Evolutionary conservation across 2,113 vertebrate species (phyloP).

Genomic region (Verasper variegatus): DNA sequence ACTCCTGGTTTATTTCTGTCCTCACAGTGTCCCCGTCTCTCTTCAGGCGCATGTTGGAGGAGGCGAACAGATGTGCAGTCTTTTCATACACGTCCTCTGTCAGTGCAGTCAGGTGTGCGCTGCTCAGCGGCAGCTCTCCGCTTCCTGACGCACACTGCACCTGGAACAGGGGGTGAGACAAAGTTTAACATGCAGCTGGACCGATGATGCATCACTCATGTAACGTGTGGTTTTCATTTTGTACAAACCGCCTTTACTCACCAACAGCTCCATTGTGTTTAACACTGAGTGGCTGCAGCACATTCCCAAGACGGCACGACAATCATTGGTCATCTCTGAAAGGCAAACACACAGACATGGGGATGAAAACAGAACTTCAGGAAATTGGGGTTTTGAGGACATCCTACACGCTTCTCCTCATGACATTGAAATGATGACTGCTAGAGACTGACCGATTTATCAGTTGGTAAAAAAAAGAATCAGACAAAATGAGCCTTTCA

Average conservation of each 20-base stretch:
- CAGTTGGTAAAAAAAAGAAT: too few relatives aligned
- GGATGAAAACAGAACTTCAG: constrained; percentile 2
- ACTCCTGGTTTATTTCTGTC: constrained; percentile 67
- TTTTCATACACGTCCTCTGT: constrained; percentile 77
- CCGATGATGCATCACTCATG: background rate
- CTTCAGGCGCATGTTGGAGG: constrained; percentile 78
- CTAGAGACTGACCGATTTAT: too few relatives aligned
- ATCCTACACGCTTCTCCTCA: too few relatives aligned
- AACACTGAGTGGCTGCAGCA: constrained; percentile 81
- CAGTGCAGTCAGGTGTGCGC: constrained; percentile 70
- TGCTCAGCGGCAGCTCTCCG: constrained; percentile 66
- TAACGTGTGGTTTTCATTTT: background rate
- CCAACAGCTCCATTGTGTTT: constrained; percentile 66
- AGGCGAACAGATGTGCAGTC: constrained; percentile 81
- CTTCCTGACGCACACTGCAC: constrained; percentile 73
- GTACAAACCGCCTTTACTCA: constrained; percentile 40
- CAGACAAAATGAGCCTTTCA: too few relatives aligned
- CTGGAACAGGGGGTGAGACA: constrained; percentile 70
- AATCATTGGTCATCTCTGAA: constrained; percentile 86
- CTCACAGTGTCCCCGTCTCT: constrained; percentile 76
- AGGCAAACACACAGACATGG: constrained; percentile 15
- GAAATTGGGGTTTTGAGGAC: too few relatives aligned
- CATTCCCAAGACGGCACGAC: constrained; percentile 77
- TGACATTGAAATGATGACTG: too few relatives aligned
- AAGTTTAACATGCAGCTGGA: background rate